Base-by-base conservation (phyloP, 92 coral and sea anemone species). In the Porites cylindrica region DNA sequence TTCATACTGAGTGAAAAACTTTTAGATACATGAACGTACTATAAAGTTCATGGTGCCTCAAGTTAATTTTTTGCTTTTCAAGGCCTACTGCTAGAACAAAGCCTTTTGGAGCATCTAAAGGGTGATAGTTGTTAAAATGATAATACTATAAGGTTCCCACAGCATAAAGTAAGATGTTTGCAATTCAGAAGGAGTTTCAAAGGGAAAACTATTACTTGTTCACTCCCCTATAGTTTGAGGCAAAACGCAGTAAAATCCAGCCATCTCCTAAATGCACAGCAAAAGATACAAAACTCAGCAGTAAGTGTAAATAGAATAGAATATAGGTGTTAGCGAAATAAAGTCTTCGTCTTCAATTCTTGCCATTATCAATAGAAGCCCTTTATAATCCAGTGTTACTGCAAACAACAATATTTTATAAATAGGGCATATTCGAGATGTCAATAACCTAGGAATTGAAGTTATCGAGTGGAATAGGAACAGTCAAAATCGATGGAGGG, bases 401-500 rank as follows among this genome's bases (percentile, higher is more conserved):
- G 29, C 29, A 72, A n/a, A 47, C 24, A 72, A 38, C 1, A 64
- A 21, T 21, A 21, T 21, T 21, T 21, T 21, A 21, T 21, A 21
- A 21, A 21, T 21, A 21, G 23, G 23, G 23, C 23, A 0, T 21
- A 21, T 21, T 21, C 23, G 23, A 21, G 23, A 21, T 21, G 23
- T 21, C 23, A 21, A 21, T 21, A n/a, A n/a, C n/a, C n/a, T n/a
- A n/a, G n/a, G 11, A 72, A 12, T 10, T 72, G 58, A 50, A 18
- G 26, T n/a, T 26, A 14, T 7, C 66, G 0, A 14, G 66, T 18
- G 66, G 66, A 14, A 14, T 7, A 18, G 61, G 72, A 64, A 71
- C 61, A 29, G 85, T 63, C n/a, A 80, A 71, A 10, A 80, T 80
- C 10, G 56, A 80, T 9, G 85, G 85, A 29, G 85, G 85, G 9